phyloP scores from a whole-genome alignment of 2,113 vertebrate genomes.

The Clarias magur region DNA sequence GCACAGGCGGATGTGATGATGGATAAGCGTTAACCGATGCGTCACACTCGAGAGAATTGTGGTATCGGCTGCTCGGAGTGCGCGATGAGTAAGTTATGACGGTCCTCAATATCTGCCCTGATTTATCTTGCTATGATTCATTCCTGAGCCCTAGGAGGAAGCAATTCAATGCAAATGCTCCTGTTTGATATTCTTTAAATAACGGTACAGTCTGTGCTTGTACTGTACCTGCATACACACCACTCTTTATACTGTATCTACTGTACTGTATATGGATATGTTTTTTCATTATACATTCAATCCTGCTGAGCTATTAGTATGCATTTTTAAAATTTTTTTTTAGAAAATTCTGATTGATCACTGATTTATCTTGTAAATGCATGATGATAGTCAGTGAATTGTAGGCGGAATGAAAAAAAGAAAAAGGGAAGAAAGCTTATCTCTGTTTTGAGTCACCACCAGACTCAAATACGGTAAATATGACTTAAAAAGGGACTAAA shows the following conservation, averaged over 20 bases:
- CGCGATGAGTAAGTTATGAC: conserved; percentile 30
- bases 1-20: not conserved
- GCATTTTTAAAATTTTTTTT: not conserved
- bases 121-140: conserved; percentile 28
- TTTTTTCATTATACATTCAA: not conserved
- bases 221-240: not conserved
- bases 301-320: too few relatives aligned
- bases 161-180: conserved; percentile 29
- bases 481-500: not conserved
- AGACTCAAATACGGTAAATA: not conserved
- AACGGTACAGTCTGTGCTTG: not conserved
- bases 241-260: not conserved
- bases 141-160: conserved; percentile 10
- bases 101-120: conserved; percentile 33
- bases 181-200: conserved; percentile 14
- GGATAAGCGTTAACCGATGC: not conserved
- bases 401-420: not conserved
- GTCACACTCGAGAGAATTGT: not conserved
- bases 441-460: not conserved
- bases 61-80: not conserved
- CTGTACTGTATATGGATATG: not conserved
- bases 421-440: not conserved
- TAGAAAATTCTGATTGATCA: not conserved
- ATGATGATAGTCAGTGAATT: not conserved
- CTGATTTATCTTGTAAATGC: not conserved